Evolutionary conservation across 2,113 vertebrate genomes (phyloP).

Genomic region (Oncorhynchus keta): DNA sequence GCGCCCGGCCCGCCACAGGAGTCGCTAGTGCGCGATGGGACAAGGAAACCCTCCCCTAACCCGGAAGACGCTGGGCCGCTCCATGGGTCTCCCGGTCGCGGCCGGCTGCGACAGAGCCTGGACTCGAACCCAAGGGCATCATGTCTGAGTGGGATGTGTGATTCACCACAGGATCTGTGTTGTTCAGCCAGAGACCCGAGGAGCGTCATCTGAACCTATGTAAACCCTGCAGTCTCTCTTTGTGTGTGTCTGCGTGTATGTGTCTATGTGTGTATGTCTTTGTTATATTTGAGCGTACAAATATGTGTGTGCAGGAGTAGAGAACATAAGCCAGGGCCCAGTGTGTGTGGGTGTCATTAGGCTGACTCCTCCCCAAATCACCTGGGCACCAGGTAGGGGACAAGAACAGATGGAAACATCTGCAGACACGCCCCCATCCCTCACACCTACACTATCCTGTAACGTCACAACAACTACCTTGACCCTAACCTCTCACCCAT

Average conservation of each 20-base stretch:
- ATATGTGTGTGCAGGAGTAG: slow-evolving; percentile 21
- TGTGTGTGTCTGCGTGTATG: neutral
- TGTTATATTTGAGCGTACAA: neutral
- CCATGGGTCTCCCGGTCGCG: too few relatives aligned
- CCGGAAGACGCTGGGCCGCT: too few relatives aligned
- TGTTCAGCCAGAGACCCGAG: neutral
- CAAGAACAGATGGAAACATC: slow-evolving; percentile 63
- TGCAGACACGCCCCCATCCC: slow-evolving; percentile 38
- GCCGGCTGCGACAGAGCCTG: too few relatives aligned
- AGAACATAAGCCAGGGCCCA: slow-evolving; percentile 40
- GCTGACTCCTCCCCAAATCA: slow-evolving; percentile 33
- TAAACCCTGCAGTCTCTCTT: neutral
- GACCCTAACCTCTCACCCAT: too few relatives aligned
- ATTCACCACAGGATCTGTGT: neutral
- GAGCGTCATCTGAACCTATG: neutral
- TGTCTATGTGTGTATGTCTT: slow-evolving; percentile 5
- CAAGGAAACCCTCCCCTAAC: too few relatives aligned
- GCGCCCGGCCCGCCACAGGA: too few relatives aligned
- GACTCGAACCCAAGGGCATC: neutral
- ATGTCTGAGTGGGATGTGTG: neutral
- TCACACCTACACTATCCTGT: slow-evolving; percentile 14
- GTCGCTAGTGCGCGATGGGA: too few relatives aligned
- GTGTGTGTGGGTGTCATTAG: neutral
- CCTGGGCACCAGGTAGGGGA: slow-evolving; percentile 39
- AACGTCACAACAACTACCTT: neutral